These are phyloP conservation scores for Lepidotrigona ventralis DNA, from an alignment of 1,140 invertebrate species.

Conservation along the genomic window DNA sequence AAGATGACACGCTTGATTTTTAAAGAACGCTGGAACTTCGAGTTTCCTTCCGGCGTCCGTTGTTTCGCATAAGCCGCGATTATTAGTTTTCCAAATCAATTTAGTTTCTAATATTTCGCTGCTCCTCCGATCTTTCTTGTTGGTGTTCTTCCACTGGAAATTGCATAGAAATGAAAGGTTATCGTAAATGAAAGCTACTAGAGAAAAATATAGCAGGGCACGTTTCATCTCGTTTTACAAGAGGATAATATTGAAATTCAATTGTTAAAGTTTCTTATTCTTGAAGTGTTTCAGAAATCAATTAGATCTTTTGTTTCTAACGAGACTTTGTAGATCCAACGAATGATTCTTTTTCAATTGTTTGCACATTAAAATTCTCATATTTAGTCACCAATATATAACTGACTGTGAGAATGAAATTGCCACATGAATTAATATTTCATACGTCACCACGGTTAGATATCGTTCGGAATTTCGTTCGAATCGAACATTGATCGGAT, in stretches of 20 bases:
- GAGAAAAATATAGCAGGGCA: background rate
- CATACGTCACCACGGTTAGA: no score
- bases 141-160: background rate
- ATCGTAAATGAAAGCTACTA: background rate
- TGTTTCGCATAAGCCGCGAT: slow-evolving; percentile 28
- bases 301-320: no score
- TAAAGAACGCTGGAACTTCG: slow-evolving; percentile 8
- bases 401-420: no score
- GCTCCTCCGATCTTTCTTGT: background rate
- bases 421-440: no score
- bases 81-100: slow-evolving; percentile 10
- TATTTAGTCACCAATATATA: no score
- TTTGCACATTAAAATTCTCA: no score
- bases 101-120: background rate
- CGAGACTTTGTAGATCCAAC: no score
- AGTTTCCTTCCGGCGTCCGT: slow-evolving; percentile 32
- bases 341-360: no score
- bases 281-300: background rate
- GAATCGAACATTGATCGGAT: background rate
- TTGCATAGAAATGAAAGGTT: no score
- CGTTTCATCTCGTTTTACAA: background rate
- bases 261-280: background rate
- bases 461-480: background rate
- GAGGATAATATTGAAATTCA: background rate
- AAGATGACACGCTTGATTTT: slow-evolving; percentile 49